Evolutionary conservation across 2,888 invertebrate species (phyloP).

Genomic region (Tineola bisselliella): DNA sequence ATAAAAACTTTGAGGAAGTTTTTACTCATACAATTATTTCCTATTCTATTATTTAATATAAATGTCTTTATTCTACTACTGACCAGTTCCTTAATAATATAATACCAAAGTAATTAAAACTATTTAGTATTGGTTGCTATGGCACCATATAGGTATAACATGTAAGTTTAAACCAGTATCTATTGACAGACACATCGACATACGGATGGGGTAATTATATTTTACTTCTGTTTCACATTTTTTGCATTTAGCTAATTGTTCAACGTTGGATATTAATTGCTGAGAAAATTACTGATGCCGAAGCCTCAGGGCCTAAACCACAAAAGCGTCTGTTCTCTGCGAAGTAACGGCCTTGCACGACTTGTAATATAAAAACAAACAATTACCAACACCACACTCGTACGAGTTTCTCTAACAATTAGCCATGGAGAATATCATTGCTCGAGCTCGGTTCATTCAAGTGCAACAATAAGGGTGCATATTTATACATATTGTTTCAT

Average conservation of each 20-base stretch:
- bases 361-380: conserved; percentile 41
- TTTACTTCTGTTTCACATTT: conserved; percentile 48
- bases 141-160: background rate
- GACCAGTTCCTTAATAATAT: background rate
- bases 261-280: conserved; percentile 54
- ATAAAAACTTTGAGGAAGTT: no score
- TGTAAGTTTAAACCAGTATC: background rate
- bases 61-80: no score
- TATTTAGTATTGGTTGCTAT: background rate
- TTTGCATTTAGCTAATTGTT: conserved; percentile 54
- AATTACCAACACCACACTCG: conserved; percentile 27
- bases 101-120: background rate
- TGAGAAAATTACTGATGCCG: conserved; percentile 51
- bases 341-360: conserved; percentile 24
- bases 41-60: no score
- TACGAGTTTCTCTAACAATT: background rate
- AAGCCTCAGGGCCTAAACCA: conserved; percentile 47
- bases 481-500: background rate
- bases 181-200: conserved; percentile 1
- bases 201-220: conserved; percentile 33
- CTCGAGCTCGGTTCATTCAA: conserved; percentile 19
- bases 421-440: conserved; percentile 27
- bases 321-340: conserved; percentile 25
- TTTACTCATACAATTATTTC: no score
- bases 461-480: conserved; percentile 2